Base-by-base conservation (phyloP, 2,113 vertebrate genomes). In the Serinus canaria region DNA sequence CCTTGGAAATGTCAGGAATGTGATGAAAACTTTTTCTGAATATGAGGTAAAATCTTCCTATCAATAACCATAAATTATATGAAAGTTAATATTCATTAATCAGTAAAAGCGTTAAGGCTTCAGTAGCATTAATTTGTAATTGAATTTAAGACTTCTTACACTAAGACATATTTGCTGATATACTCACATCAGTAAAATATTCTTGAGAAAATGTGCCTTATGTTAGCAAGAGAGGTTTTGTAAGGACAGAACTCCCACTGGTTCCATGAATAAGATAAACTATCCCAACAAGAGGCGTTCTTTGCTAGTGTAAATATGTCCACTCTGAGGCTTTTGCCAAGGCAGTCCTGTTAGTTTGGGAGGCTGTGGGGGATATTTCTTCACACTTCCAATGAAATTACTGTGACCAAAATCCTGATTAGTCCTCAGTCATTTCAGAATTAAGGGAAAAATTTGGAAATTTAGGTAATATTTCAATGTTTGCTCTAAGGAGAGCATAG, bases 241-340 rank as follows among this genome's bases (percentile, higher is more conserved):
- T 91, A 67, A 87, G 91, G 78, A 79, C 87, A 73, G 33, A 87
- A 76, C 81, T 92, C 91, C 81, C 75, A 76, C 89, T 66, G 43
- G 6, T 77, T 95, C 89, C 44, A 53, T 69, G 62, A 87, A 87
- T 60, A 94, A 89, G 37, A 82, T 44, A 76, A 95, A 37, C 23
- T 59, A 27, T 46, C 53, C 43, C 84, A 76, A 59, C 53, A 59
- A 89, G 82, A 82, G 35, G 18, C 6, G 1, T 66, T 87, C 53
- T 82, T 49, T 89, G 28, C 53, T 58, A n/a, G 56, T 46, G 62
- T 85, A 87, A 92, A 73, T 95, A 87, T 50, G 81, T 94, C 83
- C 83, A 84, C 60, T 64, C 64, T 69, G 35, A 35, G 70, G 17
- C 58, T 91, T 81, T 59, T 91, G 62, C n/a, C 31, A 39, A n/a